Percentiles rank a stretch among this genome's conserved stretches.
These are phyloP conservation scores for Camponotus floridanus DNA, from an alignment of 1,140 invertebrate genomes.

Conservation along the genomic window DNA sequence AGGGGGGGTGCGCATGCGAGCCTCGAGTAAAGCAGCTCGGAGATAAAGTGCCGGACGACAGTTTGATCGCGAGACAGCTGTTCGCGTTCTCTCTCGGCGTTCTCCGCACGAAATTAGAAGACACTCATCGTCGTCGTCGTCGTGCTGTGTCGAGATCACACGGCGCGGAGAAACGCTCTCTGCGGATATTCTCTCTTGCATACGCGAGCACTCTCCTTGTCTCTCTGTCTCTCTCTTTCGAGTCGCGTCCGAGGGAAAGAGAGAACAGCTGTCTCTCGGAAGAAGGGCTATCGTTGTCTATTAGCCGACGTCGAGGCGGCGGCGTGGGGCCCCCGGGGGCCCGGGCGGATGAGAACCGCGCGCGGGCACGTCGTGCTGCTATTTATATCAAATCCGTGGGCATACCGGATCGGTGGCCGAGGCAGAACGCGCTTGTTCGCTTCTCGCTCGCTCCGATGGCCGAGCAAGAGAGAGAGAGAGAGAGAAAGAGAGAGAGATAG, in stretches of 20 bases:
- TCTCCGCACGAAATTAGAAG: slow-evolving; percentile 54
- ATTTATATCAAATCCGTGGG: slow-evolving; percentile 76
- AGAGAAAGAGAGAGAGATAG: not conserved
- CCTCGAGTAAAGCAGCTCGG: slow-evolving; percentile 47
- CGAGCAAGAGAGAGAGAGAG: not conserved
- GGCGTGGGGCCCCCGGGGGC: not conserved
- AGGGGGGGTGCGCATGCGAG: not conserved
- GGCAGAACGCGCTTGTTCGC: slow-evolving; percentile 46
- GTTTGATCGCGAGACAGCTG: slow-evolving; percentile 62
- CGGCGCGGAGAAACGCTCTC: slow-evolving; percentile 27
- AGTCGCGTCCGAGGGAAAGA: slow-evolving; percentile 1
- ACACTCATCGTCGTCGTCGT: slow-evolving; percentile 46
- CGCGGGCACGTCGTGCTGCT: slow-evolving; percentile 61
- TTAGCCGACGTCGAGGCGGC: slow-evolving; percentile 48
- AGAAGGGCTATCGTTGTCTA: slow-evolving; percentile 64
- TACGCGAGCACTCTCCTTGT: slow-evolving; percentile 1
- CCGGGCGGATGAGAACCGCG: slow-evolving; percentile 35
- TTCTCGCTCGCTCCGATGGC: not conserved
- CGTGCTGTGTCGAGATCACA: slow-evolving; percentile 59
- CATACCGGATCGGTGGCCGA: slow-evolving; percentile 74
- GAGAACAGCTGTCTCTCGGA: slow-evolving; percentile 52
- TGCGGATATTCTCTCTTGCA: slow-evolving; percentile 17
- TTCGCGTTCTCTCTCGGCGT: slow-evolving; percentile 45
- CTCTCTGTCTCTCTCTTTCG: not conserved
- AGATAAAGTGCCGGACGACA: slow-evolving; percentile 62